Percentiles rank a stretch among this genome's conserved stretches.
phyloP scores from a whole-genome alignment of 2,797 vertebrate species.

The Thamnophis elegans region DNA sequence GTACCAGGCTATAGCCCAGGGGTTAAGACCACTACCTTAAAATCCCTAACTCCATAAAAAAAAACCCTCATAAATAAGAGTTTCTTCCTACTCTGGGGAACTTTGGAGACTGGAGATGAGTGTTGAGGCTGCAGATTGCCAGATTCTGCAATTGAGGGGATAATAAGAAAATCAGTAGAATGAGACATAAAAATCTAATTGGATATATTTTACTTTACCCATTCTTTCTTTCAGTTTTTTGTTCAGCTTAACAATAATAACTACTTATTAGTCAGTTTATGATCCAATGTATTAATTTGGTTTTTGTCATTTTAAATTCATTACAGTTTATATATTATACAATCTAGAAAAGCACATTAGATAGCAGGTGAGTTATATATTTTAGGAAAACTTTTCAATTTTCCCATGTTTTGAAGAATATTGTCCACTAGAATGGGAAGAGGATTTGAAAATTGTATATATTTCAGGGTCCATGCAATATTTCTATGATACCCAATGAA shows the following conservation, averaged over 20 bases:
- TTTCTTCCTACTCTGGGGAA: neutral
- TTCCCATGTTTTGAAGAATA: neutral
- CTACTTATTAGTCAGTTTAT: neutral
- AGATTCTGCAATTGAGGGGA: neutral
- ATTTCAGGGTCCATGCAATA: neutral
- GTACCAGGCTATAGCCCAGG: neutral
- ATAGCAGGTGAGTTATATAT: conserved; percentile 2
- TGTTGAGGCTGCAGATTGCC: neutral
- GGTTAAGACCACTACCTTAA: neutral
- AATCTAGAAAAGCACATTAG: neutral
- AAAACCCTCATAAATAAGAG: neutral
- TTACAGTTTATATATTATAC: neutral
- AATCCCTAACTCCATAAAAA: neutral
- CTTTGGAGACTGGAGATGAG: neutral
- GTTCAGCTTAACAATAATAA: neutral
- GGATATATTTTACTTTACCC: neutral
- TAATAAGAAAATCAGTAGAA: neutral
- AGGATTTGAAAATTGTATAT: neutral
- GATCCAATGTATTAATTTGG: neutral
- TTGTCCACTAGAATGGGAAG: neutral
- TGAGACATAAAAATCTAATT: neutral
- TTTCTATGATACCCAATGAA: neutral
- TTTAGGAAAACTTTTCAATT: conserved; percentile 10
- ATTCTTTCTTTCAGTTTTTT: neutral
- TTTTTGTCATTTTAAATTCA: neutral